These are phyloP conservation scores for Papilio helenus DNA, from an alignment of 1,140 invertebrate genomes.

Conservation along the genomic window DNA sequence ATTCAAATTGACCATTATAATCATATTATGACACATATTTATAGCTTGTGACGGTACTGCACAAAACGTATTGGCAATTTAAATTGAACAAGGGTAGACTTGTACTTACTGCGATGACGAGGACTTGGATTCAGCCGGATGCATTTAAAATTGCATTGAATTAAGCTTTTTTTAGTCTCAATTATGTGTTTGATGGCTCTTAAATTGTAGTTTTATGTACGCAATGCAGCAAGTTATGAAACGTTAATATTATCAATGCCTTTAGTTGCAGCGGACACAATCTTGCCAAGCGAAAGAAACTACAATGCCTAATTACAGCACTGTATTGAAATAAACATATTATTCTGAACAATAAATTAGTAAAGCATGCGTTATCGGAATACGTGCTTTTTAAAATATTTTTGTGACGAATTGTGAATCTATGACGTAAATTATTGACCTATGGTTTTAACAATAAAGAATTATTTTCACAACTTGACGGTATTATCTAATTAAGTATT, in stretches of 20 bases:
- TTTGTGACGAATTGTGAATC: background rate
- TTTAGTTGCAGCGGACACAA: slow-evolving; percentile 13
- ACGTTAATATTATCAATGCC: slow-evolving; percentile 31
- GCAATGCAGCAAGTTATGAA: slow-evolving; percentile 40
- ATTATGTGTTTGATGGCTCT: background rate
- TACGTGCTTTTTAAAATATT: slow-evolving; percentile 31
- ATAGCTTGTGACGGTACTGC: background rate
- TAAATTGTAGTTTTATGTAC: slow-evolving; percentile 10
- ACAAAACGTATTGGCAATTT: slow-evolving; percentile 17
- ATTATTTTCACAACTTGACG: background rate
- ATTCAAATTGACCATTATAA: background rate
- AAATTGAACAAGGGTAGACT: slow-evolving; percentile 30
- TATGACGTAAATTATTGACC: background rate
- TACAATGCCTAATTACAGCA: background rate
- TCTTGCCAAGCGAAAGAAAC: slow-evolving; percentile 27
- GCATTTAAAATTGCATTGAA: slow-evolving; percentile 36
- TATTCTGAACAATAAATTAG: background rate
- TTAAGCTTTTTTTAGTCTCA: slow-evolving; percentile 12
- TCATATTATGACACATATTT: background rate
- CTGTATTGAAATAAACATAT: background rate
- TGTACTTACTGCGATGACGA: slow-evolving; percentile 35
- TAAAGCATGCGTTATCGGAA: slow-evolving; percentile 2
- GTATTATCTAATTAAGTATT: background rate
- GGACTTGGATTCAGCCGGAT: slow-evolving; percentile 23
- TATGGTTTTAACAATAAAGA: background rate